Percentiles rank a stretch among this genome's conserved stretches.
phyloP scores from a whole-genome alignment of 2,797 vertebrate genomes.

The Danio jaintianensis region DNA sequence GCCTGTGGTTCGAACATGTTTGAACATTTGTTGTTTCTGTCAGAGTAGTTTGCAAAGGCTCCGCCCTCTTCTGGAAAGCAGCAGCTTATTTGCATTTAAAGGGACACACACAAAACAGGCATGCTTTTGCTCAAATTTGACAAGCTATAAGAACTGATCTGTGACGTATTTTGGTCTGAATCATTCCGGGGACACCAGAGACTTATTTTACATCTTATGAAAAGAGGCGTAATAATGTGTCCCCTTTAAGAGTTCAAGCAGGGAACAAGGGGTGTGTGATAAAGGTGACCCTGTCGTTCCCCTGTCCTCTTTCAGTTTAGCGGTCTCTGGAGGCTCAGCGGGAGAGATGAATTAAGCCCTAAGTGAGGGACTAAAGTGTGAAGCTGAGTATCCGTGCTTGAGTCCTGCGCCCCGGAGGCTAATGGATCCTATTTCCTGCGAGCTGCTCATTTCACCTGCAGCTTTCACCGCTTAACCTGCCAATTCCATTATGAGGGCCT shows the following conservation, averaged over 20 bases:
- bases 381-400: conserved; percentile 38
- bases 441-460: conserved; percentile 40
- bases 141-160: too few relatives aligned
- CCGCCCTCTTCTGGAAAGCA: too few relatives aligned
- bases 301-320: conserved; percentile 37
- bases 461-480: conserved; percentile 39
- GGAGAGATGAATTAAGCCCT: conserved; percentile 45
- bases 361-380: conserved; percentile 37
- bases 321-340: conserved; percentile 15
- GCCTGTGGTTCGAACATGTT: too few relatives aligned
- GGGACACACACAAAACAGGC: too few relatives aligned
- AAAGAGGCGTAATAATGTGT: too few relatives aligned
- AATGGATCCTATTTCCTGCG: conserved; percentile 51
- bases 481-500: conserved; percentile 17
- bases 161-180: too few relatives aligned
- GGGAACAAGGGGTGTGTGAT: conserved; percentile 1
- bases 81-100: too few relatives aligned
- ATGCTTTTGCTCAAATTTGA: too few relatives aligned
- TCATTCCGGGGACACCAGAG: too few relatives aligned
- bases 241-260: conserved; percentile 6
- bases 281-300: conserved; percentile 32
- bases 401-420: conserved; percentile 37
- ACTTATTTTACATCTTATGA: too few relatives aligned
- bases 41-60: too few relatives aligned
- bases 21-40: too few relatives aligned